Conservation (phyloP, 2,113 vertebrate genomes). For the Bujurquina vittata region DNA sequence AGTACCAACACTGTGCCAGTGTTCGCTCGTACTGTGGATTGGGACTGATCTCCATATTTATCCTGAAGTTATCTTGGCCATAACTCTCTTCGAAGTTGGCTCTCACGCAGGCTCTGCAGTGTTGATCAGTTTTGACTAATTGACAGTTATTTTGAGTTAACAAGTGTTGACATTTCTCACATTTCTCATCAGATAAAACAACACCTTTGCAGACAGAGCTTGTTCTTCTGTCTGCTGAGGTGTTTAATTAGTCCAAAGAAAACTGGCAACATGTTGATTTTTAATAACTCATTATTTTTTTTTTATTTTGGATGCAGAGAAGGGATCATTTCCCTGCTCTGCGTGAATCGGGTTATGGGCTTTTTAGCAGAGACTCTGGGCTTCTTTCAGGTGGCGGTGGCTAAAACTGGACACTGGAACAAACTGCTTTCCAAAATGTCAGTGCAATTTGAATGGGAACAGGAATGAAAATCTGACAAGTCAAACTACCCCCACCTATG, state of each 20-base stretch:
- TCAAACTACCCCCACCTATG: constrained; percentile 14
- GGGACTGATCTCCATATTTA: not conserved
- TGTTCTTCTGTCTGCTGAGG: not conserved
- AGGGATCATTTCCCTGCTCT: not conserved
- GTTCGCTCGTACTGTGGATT: not conserved
- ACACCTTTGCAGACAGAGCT: constrained; percentile 20
- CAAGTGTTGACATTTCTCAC: constrained; percentile 8
- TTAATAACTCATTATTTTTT: constrained; percentile 1
- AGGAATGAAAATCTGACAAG: not conserved
- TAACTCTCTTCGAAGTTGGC: not conserved
- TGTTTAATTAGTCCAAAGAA: constrained; percentile 48
- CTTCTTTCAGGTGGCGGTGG: not conserved
- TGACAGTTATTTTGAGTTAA: constrained; percentile 20
- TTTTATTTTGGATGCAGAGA: not conserved
- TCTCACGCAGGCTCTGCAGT: not conserved
- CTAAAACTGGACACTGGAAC: not conserved
- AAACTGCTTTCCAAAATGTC: not conserved
- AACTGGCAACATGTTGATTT: not conserved
- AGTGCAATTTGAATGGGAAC: not conserved
- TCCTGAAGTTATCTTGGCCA: not conserved
- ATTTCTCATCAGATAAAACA: constrained; percentile 24
- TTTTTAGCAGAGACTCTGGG: not conserved
- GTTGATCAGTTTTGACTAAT: not conserved
- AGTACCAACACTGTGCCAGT: not conserved
- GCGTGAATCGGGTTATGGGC: not conserved